Base-by-base conservation (phyloP, 1,140 invertebrate genomes). In the Pomphorhynchus laevis region DNA sequence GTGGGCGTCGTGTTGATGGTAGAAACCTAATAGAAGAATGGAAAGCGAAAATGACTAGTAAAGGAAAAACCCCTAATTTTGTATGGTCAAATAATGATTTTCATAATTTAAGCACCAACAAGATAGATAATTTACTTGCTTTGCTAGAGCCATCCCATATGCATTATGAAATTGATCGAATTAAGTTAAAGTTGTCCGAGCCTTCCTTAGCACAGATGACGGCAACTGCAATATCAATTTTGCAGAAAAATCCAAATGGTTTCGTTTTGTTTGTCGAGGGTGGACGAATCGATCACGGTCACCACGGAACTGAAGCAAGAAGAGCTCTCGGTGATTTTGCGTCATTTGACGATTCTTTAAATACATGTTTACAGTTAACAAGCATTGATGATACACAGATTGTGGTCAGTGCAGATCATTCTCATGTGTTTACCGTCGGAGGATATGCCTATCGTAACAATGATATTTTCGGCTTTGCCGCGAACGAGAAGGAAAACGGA, bases 211-310 rank as follows among this genome's bases (percentile, higher is more conserved):
- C 65, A 8, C 66, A 80, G 36, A 86, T 91, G 80, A 75, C 73
- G 0, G 57, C 64, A 42, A 68, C 69, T 9, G 76, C 80, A 0
- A 64, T 91, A 3, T 65, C 71, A 52, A 65, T 86, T 20, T 53
- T 89, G 5, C 57, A 62, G 20, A 72, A 69, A 46, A 72, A 71
- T 48, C 57, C 67, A 9, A 68, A 74, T 25, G 79, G 80, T 20
- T 82, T 69, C 54, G 75, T 82, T 50, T 55, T 82, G 11, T 70
- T 82, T 48, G 71, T 80, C 4, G 76, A 82, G 65, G 74, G 72
- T 43, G 62, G 58, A 5, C 45, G 53, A 18, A 80, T 89, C 29
- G 79, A 86, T 54, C 68, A 69, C 46, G 74, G 69, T 1, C 74
- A 86, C 54, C 79, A 86, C 56, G 58, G 67, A 20, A 72, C 69